Base-by-base conservation (phyloP, 2,797 vertebrate species). In the Megalops cyprinoides region DNA sequence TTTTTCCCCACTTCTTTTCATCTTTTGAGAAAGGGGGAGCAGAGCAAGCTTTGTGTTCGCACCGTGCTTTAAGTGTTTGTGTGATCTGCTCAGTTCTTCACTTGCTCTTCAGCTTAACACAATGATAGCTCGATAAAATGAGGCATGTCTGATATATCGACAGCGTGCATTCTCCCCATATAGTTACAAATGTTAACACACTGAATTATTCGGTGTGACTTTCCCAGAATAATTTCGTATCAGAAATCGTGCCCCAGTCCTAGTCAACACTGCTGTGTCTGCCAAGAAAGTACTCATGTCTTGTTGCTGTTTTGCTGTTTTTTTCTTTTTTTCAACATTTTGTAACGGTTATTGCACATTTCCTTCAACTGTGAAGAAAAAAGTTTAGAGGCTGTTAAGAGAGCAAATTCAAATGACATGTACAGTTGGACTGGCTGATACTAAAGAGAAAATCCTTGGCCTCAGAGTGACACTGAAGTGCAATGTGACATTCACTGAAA, bases 181-280 rank as follows among this genome's bases (percentile, higher is more conserved):
- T 15, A 65, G 62, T 34, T 34, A 18, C 31, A 15, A 18, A 18
- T 42, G 14, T 25, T 62, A 42, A 93, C 92, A 93, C 87, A 93
- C 92, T 95, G 94, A 95, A 95, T 95, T 95, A 95, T 95, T 95
- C 92, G 94, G 92, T 90, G 93, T 92, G 88, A 86, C 85, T 84
- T 83, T 65, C n/a, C n/a, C n/a, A n/a, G n/a, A n/a, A n/a, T n/a
- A n/a, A n/a, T n/a, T n/a, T n/a, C n/a, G n/a, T n/a, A n/a, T n/a
- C n/a, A n/a, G 62, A 18, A 86, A 94, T 92, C 90, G 92, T 94
- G 93, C 94, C 95, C 95, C 94, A 93, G 93, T 94, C 95, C 84
- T 93, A 95, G 94, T 95, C 93, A 94, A 95, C 94, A 94, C 92
- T 93, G 91, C 89, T 92, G 90, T 94, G 92, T 90, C 90, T 95